Evolutionary conservation across 2,797 vertebrate species (phyloP).

Genomic region (Phataginus tricuspis): DNA sequence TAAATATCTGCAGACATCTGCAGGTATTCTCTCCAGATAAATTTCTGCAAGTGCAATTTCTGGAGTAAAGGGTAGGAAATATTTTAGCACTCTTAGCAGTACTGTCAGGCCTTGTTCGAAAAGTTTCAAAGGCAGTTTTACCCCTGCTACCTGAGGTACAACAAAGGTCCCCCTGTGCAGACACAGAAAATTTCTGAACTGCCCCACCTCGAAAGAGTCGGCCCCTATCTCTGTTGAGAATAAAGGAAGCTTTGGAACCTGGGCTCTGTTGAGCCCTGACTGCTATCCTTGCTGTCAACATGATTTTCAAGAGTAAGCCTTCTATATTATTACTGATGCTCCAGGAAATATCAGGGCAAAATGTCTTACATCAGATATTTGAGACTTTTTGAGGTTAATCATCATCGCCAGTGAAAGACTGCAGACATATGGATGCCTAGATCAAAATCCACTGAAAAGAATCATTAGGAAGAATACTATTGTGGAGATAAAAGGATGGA

Average conservation of each 20-base stretch:
- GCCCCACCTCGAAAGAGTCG: background rate
- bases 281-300: background rate
- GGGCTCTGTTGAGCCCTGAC: background rate
- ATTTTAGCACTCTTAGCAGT: background rate
- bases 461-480: background rate
- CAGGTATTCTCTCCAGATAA: background rate
- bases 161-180: background rate
- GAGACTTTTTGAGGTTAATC: background rate
- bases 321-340: background rate
- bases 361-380: background rate
- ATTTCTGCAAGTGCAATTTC: background rate
- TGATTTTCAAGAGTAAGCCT: background rate
- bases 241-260: background rate
- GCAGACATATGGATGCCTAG: background rate
- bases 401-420: background rate
- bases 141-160: background rate
- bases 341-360: background rate
- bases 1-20: background rate
- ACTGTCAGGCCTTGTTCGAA: background rate
- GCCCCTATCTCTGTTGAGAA: background rate
- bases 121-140: background rate
- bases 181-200: background rate
- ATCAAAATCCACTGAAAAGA: background rate
- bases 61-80: background rate
- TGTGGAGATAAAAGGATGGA: background rate